Conservation (phyloP, 2,113 vertebrate species). For the Amblyornis subalaris region DNA sequence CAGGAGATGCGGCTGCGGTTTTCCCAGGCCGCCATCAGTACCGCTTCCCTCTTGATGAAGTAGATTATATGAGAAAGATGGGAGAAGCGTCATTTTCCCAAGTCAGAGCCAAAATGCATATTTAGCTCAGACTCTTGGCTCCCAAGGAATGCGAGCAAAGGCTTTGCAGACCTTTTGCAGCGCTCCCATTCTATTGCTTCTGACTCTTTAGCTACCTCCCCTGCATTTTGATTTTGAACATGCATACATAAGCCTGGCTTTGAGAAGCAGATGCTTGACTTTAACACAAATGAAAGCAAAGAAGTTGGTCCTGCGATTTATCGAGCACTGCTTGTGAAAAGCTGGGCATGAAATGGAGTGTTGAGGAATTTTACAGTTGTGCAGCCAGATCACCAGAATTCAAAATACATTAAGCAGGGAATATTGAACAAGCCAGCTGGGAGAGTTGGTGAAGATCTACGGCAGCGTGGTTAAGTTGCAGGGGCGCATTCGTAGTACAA, state of each 20-base stretch:
- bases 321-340: neutral
- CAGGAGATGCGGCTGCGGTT: neutral
- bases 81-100: neutral
- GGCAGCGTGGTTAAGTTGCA: neutral
- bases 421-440: neutral
- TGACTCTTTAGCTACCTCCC: neutral
- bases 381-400: neutral
- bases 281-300: neutral
- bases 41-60: neutral
- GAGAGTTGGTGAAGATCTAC: neutral
- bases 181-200: neutral
- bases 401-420: neutral
- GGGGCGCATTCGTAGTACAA: accelerated
- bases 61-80: neutral
- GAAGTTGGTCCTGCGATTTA: neutral
- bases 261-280: neutral
- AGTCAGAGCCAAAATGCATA: neutral
- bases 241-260: neutral
- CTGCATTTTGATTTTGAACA: neutral
- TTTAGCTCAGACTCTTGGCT: neutral
- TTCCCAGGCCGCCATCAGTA: neutral
- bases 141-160: neutral
- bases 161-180: neutral
- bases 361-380: neutral
- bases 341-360: neutral